A percentile compares a stretch with the other conserved stretches of the same genome.
Conservation (phyloP, 2,888 invertebrate species). For the Watsonalla binaria region DNA sequence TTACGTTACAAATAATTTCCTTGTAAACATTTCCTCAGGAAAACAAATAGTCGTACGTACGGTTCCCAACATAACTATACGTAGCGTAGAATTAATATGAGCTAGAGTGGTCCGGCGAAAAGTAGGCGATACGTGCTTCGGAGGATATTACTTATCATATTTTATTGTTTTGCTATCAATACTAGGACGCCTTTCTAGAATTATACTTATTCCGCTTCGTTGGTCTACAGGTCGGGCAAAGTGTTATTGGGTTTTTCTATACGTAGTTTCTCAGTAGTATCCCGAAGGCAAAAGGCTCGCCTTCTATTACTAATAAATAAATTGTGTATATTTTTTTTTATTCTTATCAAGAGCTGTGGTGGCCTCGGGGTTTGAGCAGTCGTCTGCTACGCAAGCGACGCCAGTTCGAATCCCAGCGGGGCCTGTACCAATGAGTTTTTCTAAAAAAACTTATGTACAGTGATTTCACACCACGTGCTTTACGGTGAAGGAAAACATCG, state of each 20-base stretch:
- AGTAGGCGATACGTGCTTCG: conserved; percentile 37
- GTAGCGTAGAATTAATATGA: conserved; percentile 37
- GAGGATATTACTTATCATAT: conserved; percentile 39
- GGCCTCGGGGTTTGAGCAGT: too few species aligned
- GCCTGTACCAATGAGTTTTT: too few species aligned
- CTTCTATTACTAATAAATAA: too few species aligned
- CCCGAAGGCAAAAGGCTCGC: too few species aligned
- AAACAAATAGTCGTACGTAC: conserved; percentile 1
- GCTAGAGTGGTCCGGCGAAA: conserved; percentile 19
- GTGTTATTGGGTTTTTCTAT: background rate
- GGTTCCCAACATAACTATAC: conserved; percentile 10
- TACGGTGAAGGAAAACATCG: too few species aligned
- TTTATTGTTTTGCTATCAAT: conserved; percentile 17
- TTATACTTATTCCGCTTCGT: background rate
- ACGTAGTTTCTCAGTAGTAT: too few species aligned
- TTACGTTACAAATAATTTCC: background rate
- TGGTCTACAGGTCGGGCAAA: background rate
- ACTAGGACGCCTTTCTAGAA: background rate
- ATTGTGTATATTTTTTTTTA: too few species aligned
- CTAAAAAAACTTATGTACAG: too few species aligned
- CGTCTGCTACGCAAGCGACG: too few species aligned
- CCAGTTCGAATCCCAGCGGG: too few species aligned
- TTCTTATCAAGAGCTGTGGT: too few species aligned
- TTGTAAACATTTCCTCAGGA: background rate
- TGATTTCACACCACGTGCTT: too few species aligned